A percentile compares a stretch with the other conserved stretches of the same genome.
Conservation (phyloP, 2,113 vertebrate species). For the pig (Sus scrofa) region DNA sequence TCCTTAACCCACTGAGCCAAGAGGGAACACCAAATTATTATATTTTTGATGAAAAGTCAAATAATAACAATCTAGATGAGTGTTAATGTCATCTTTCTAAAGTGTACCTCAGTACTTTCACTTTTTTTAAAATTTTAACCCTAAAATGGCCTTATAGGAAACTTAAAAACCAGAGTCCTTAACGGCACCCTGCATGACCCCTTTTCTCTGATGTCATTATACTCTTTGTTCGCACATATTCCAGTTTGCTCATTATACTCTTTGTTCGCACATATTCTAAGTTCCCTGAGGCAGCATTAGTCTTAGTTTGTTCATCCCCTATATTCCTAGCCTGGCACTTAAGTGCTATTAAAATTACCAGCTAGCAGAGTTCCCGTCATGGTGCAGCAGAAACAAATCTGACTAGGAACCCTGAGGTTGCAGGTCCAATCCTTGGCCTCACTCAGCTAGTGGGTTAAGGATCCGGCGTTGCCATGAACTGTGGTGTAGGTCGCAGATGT, state of each 20-base stretch:
- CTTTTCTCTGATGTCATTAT: neutral
- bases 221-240: neutral
- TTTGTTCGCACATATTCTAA: neutral
- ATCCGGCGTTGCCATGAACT: no score
- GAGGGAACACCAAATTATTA: no score
- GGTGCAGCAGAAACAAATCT: no score
- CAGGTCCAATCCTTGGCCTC: no score
- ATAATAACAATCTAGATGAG: neutral
- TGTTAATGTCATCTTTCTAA: neutral
- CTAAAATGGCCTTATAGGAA: neutral
- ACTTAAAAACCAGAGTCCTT: neutral
- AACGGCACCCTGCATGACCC: no score
- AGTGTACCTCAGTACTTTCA: neutral
- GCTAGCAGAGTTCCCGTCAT: no score
- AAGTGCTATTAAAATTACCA: neutral
- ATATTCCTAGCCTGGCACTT: no score
- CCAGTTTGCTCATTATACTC: neutral
- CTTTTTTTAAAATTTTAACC: neutral
- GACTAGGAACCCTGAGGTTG: no score
- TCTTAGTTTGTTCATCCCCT: neutral
- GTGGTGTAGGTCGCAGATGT: no score
- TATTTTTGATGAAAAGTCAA: neutral
- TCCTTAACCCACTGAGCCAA: no score
- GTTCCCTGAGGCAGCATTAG: neutral
- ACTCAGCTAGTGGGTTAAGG: no score